Base-by-base conservation (phyloP, 2,113 vertebrate species). In the Thalassarche chlororhynchos region DNA sequence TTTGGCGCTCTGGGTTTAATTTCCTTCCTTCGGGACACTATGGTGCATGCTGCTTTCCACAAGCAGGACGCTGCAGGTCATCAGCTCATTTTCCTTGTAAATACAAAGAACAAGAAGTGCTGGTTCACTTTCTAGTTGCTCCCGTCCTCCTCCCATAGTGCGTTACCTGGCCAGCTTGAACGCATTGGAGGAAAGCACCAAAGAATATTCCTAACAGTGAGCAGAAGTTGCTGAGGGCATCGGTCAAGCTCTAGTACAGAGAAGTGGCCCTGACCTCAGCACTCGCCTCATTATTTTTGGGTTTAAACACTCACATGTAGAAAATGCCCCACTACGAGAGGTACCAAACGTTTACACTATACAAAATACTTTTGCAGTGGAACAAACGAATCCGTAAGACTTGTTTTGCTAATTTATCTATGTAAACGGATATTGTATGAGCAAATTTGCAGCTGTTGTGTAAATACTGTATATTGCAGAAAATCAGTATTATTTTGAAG, bases 111-210 rank as follows among this genome's bases (percentile, higher is more conserved):
- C 66, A 69, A 96, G 98, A 99, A 99, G 99, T 99, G 99, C 99
- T 99, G 99, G 99, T 98, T 99, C 99, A 99, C 99, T 99, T 99
- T 99, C 95, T 91, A 93, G 87, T 95, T 81, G 84, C 92, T 97
- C 92, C 97, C 55, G 11, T 95, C 97, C 89, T 95, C 90, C 75
- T 92, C 55, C 80, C 17, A 3, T 64, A 65, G 68, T 29, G 42
- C 71, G 32, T 77, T 71, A 51, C 62, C 87, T 65, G 84, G 28
- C 90, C 79, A 58, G 66, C 90, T 92, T 87, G 92, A 84, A 87
- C 36, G 57, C 16, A 3, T n/a, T 29, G 89, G 95, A 96, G 93
- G 95, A 96, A 97, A 96, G 91, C 97, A 93, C 98, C 98, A 97
- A 98, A 98, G 98, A 97, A 61, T 51, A 54, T 89, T 92, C 62